Conservation (phyloP, 2,797 vertebrate species). For the Malurus leucopterus region DNA sequence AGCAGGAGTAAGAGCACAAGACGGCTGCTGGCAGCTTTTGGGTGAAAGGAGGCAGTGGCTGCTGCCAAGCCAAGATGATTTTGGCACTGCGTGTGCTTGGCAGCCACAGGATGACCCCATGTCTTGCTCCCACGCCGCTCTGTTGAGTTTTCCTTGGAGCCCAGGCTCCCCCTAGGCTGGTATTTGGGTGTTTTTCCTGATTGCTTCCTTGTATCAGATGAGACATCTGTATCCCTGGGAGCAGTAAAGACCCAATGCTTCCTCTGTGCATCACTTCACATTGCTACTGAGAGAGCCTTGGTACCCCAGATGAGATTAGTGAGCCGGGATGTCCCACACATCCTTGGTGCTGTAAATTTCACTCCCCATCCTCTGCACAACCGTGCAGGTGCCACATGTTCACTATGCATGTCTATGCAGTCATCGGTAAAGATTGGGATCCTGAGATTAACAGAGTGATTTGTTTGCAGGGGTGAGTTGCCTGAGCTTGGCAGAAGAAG, state of each 20-base stretch:
- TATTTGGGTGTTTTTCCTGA: neutral
- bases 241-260: neutral
- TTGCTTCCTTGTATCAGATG: neutral
- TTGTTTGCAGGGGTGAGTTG: neutral
- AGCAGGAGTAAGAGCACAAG: neutral
- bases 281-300: neutral
- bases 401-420: neutral
- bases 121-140: neutral
- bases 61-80: neutral
- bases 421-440: neutral
- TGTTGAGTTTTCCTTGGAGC: slow-evolving; percentile 9
- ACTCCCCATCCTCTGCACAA: neutral
- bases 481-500: neutral
- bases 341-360: neutral
- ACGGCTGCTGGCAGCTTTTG: neutral
- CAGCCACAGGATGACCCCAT: neutral
- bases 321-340: accelerated
- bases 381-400: accelerated
- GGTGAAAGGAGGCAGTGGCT: neutral
- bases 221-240: neutral
- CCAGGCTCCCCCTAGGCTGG: neutral
- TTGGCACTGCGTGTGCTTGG: neutral
- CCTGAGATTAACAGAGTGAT: neutral
- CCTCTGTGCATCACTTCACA: neutral
- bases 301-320: neutral